Base-by-base conservation (phyloP, 2,888 invertebrate genomes). In the Tenthredo livida region DNA sequence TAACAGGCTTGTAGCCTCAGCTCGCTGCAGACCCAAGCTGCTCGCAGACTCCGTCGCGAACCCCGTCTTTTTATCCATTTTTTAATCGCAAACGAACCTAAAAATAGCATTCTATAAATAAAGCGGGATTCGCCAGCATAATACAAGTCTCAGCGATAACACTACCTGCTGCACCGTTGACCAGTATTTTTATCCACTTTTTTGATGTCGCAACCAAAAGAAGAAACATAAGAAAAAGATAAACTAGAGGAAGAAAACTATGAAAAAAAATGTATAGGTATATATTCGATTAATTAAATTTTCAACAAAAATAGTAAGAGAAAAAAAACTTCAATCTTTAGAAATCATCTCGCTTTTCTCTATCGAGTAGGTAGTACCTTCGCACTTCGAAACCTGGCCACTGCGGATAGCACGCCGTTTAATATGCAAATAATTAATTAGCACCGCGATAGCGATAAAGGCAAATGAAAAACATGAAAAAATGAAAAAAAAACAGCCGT, bases 371-470 rank as follows among this genome's bases (percentile, higher is more conserved):
- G 61, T n/a, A n/a, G n/a, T 61, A 40, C 1, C 29, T 67, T 43
- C 21, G 21, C 37, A 3, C 43, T 25, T 67, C 1, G 25, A 73
- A 43, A 21, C 21, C 73, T 40, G 7, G 33, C n/a, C 72, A 37
- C 10, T 40, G 9, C 21, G 40, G n/a, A 72, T 7, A 4, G 72
- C 72, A 7, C 15, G 72, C 65, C 70, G 84, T 73, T 84, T 84
- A 86, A 87, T 86, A 86, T 80, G 85, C 85, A 85, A 87, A 88
- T 87, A 88, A 88, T 88, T 89, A 88, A 88, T 89, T 88, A 87
- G 86, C 75, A 37, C 37, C 37, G 6, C 37, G 37, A 37, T 37
- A 37, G 7, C 37, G 37, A 37, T 37, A 37, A 37, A 37, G 7
- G 37, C 7, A 7, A 33, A 33, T 3, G 2, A 29, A 29, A 29